phyloP scores from a whole-genome alignment of 2,888 invertebrate species.

The Spicauda simplicius region DNA sequence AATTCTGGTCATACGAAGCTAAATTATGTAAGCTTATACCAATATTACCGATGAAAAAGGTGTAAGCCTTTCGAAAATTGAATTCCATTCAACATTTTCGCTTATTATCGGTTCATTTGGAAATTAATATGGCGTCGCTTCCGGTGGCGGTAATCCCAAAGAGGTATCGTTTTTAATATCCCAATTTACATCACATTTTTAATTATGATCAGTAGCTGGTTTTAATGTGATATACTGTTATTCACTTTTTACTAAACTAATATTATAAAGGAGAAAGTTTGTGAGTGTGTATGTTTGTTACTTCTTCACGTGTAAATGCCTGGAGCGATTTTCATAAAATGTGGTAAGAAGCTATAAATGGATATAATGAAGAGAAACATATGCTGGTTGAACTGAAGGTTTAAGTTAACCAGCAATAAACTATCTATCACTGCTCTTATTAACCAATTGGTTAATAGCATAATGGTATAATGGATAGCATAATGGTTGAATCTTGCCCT shows the following conservation, averaged over 20 bases:
- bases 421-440: too few species aligned
- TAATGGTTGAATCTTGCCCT: too few species aligned
- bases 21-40: not conserved
- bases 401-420: too few species aligned
- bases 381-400: too few species aligned
- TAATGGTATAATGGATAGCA: too few species aligned
- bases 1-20: too few species aligned
- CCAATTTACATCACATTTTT: not conserved
- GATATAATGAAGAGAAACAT: too few species aligned
- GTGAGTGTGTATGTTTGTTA: too few species aligned
- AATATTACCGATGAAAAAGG: constrained; percentile 1
- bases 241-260: not conserved
- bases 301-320: not conserved
- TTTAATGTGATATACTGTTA: not conserved
- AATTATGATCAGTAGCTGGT: not conserved
- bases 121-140: constrained; percentile 30
- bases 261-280: too few species aligned
- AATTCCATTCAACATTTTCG: constrained; percentile 25
- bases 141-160: constrained; percentile 19
- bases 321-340: too few species aligned
- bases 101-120: constrained; percentile 22
- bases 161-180: constrained; percentile 13
- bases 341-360: too few species aligned
- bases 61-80: constrained; percentile 3
- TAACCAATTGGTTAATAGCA: too few species aligned